Conservation (phyloP, 2,797 vertebrate genomes). For the Cetoscarus ocellatus region DNA sequence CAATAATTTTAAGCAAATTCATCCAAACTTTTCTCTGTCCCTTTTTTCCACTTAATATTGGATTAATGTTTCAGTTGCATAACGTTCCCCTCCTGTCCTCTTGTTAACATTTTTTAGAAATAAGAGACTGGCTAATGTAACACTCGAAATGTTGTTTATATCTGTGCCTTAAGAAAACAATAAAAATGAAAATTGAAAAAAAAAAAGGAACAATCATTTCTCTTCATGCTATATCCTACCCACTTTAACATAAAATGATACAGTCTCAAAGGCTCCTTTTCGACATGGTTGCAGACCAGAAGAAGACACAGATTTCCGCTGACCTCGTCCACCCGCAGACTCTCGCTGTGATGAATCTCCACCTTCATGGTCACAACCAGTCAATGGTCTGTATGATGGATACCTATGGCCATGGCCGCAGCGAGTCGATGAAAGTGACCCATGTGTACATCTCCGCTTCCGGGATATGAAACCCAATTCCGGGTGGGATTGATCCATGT, state of each 20-base stretch:
- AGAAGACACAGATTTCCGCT: conserved; percentile 27
- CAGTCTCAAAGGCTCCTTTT: conserved; percentile 41
- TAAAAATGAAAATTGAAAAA: too few relatives aligned
- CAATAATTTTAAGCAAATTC: too few relatives aligned
- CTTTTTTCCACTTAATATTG: too few relatives aligned
- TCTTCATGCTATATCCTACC: conserved; percentile 1
- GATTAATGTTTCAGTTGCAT: too few relatives aligned
- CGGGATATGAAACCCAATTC: conserved; percentile 81
- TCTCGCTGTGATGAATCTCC: conserved; percentile 59
- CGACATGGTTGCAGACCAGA: conserved; percentile 34
- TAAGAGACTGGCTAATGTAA: too few relatives aligned
- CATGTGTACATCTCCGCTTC: conserved; percentile 77
- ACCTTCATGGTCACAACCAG: conserved; percentile 69
- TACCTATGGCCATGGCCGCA: conserved; percentile 64
- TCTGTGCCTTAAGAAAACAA: too few relatives aligned
- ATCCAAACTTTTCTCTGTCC: too few relatives aligned
- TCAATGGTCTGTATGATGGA: conserved; percentile 69
- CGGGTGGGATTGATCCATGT: conserved; percentile 81
- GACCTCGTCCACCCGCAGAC: conserved; percentile 49
- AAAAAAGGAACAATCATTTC: not conserved
- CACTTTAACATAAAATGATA: conserved; percentile 26
- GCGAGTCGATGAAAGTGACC: conserved; percentile 76
- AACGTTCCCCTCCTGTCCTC: too few relatives aligned
- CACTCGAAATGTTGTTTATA: too few relatives aligned
- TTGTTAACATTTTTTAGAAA: too few relatives aligned